Conservation (phyloP, 2,888 invertebrate species). For the Mycalesis mineus region DNA sequence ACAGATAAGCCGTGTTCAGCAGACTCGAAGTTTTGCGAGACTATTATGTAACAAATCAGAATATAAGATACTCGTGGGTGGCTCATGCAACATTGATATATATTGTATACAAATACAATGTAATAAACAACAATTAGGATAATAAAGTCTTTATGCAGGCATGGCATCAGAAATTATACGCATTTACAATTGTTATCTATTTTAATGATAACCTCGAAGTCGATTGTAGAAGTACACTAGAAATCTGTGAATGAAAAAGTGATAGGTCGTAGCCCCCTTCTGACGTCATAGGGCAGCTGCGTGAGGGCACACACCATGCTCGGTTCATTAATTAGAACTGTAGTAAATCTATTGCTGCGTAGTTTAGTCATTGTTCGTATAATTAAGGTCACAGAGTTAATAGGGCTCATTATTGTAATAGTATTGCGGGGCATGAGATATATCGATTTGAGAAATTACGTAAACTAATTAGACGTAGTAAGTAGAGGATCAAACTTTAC, state of each 20-base stretch:
- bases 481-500: no score
- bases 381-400: background rate
- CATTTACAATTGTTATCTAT: background rate
- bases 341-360: slow-evolving; percentile 28
- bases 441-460: background rate
- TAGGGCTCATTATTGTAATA: background rate
- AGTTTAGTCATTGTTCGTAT: slow-evolving; percentile 22
- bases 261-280: slow-evolving; percentile 38
- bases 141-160: background rate
- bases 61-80: no score
- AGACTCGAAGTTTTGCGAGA: no score
- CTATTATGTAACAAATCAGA: no score
- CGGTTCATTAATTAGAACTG: background rate
- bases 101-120: no score
- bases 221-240: slow-evolving; percentile 24
- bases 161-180: background rate
- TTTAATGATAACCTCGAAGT: slow-evolving; percentile 23
- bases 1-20: no score
- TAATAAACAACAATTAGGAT: no score
- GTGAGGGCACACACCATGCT: slow-evolving; percentile 21
- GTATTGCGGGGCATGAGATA: background rate
- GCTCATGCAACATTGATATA: no score
- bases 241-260: slow-evolving; percentile 46
- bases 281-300: slow-evolving; percentile 35
- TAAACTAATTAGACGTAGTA: background rate